These are phyloP conservation scores for Pan troglodytes DNA, from an alignment of 2,113 vertebrate species.

Conservation along the genomic window NHGRI_mPanTro3-v2.1_pri NC_072401.2:163774001-163774500, in stretches of 20 bases:
- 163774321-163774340: background rate
- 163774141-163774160: background rate
- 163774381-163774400: background rate
- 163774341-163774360: background rate
- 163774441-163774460: background rate
- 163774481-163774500: background rate
- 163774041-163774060: background rate
- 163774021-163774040: too few relatives aligned
- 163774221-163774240: background rate
- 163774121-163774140: background rate
- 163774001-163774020: too few relatives aligned
- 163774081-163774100: background rate
- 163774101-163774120: background rate
- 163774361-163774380: background rate
- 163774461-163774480: background rate
- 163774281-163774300: background rate
- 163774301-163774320: background rate
- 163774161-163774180: background rate
- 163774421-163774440: background rate
- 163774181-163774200: background rate
- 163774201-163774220: background rate
- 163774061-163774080: background rate
- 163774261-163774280: background rate
- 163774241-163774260: background rate
- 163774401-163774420: background rate